Evolutionary conservation across 2,113 vertebrate genomes (phyloP), one percentile per base, ranked within the genome.

Genomic region (Pundamilia nyererei): DNA sequence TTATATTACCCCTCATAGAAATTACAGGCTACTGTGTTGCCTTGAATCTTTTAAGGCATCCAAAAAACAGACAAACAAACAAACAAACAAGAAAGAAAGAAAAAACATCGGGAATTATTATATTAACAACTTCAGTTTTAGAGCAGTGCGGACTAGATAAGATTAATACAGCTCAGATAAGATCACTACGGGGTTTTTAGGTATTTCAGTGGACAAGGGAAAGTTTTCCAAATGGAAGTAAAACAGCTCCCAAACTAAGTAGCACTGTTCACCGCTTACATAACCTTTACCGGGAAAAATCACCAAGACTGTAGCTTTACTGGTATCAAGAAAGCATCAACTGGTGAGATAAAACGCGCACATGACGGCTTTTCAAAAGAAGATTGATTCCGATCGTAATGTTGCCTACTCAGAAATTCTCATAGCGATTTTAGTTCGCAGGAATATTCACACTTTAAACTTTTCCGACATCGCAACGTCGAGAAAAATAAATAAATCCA

Each of bases 401-500:
- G 92, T 65, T 38, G 19, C 60, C 60, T 90, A 45, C 81, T 81
- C 83, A 84, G 86, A 93, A 89, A 80, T 89, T 83, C 81, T 70
- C 60, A 21, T 6, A 80, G 40, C 42, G 68, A 53, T 82, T 40
- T 9, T n/a, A 14, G 2, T 55, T 9, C 42, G 13, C 26, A 75
- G 1, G 45, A 14, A 77, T 6, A 5, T 10, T 38, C 29, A 62
- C 79, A 17, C 31, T 38, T 35, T 6, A 14, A 19, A 19, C 11
- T 26, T 56, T 4, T 12, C 33, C 19, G 15, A 56, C 51, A 54
- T n/a, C 15, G 7, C 33, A 14, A 51, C 8, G 2, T 8, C 38
- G 12, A 60, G 29, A 9, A 21, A 72, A 81, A 54, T 21, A 60
- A 35, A 13, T 9, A 6, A 47, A 26, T 24, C 3, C 6, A 14